Evolutionary conservation across 2,888 invertebrate species (phyloP).

Genomic region (Sicus ferrugineus): DNA sequence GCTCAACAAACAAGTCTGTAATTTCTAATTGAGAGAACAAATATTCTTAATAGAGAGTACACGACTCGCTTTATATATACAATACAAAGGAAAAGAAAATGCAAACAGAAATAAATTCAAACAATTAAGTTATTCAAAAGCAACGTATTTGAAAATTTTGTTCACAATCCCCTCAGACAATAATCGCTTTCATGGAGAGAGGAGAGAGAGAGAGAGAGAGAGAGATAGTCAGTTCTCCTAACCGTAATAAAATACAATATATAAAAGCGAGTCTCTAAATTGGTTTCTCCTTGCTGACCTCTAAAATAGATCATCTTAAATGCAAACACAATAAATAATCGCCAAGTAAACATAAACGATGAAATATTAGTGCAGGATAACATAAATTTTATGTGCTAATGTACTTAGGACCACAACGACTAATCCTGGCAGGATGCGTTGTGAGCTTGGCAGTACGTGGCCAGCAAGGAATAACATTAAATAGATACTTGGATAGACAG

Average conservation of each 20-base stretch:
- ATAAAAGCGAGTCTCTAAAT: background rate
- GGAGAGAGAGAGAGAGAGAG: no score
- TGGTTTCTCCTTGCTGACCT: background rate
- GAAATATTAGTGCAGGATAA: conserved; percentile 47
- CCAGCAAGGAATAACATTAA: conserved; percentile 18
- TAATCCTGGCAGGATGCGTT: background rate
- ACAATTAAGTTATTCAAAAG: no score
- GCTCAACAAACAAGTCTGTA: no score
- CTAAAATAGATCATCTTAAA: conserved; percentile 31
- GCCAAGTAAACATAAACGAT: conserved; percentile 33
- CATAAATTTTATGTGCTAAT: conserved; percentile 45
- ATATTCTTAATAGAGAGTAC: no score
- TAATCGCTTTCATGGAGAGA: no score
- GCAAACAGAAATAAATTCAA: no score
- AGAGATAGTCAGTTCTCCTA: no score
- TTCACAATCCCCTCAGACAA: no score
- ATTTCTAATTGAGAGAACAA: no score
- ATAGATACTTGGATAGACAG: background rate
- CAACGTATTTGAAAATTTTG: no score
- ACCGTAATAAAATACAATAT: background rate
- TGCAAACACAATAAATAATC: conserved; percentile 23
- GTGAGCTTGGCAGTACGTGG: background rate
- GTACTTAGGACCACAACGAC: conserved; percentile 36
- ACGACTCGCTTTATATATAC: no score
- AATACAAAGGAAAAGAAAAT: no score